These are phyloP conservation scores for Rhabdophis nuchalis DNA, from an alignment of 2,797 vertebrate species.

Conservation along the genomic window DNA sequence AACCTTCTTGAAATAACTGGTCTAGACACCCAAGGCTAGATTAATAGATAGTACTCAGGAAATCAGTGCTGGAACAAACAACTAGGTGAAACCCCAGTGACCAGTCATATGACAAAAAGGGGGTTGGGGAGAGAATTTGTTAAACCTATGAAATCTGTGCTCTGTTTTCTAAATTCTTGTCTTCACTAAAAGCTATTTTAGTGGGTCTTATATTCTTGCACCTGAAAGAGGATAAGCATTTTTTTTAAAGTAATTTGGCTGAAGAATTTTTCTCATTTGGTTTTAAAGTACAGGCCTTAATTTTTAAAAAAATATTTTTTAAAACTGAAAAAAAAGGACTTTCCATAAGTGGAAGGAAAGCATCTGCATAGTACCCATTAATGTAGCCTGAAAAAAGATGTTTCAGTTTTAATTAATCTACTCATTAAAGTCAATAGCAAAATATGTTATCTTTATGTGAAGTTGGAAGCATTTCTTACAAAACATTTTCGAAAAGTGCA, in stretches of 20 bases:
- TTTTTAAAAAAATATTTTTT: background rate
- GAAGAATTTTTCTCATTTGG: background rate
- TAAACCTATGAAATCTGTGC: background rate
- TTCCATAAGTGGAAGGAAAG: background rate
- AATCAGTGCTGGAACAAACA: background rate
- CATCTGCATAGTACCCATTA: background rate
- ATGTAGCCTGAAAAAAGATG: background rate
- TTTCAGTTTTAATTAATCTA: background rate
- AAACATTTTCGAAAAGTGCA: background rate
- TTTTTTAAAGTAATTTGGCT: background rate
- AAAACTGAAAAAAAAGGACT: background rate
- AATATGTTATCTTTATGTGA: background rate
- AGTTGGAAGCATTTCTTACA: background rate
- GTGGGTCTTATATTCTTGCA: background rate
- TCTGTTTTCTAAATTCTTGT: background rate
- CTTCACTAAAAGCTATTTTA: background rate
- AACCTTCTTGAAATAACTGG: conserved; percentile 4
- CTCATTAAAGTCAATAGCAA: background rate
- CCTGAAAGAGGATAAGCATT: background rate
- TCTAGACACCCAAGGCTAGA: conserved; percentile 22
- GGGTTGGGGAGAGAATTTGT: background rate
- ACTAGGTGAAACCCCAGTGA: background rate
- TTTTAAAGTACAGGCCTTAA: background rate
- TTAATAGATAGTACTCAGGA: background rate
- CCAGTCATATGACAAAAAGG: conserved; percentile 7